Evolutionary conservation across 1,140 invertebrate genomes (phyloP).

Genomic region (Drosophila ficusphila): DNA sequence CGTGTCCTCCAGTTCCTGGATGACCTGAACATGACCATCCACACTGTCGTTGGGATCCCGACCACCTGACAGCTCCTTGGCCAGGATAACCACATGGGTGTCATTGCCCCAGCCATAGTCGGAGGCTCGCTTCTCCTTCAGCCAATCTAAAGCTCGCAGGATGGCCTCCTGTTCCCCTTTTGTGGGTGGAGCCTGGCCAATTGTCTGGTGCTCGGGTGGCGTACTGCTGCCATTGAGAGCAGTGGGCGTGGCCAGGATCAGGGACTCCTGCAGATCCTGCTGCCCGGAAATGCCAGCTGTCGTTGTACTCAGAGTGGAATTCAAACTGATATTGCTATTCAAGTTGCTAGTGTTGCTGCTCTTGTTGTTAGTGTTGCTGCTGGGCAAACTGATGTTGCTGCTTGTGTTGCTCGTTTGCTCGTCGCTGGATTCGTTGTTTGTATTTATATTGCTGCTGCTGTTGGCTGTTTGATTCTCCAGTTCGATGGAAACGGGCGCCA

Average conservation of each 20-base stretch:
- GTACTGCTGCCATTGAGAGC: constrained; percentile 10
- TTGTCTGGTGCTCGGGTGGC: constrained; percentile 56
- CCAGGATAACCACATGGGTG: constrained; percentile 89
- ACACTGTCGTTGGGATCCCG: constrained; percentile 84
- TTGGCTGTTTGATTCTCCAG: constrained; percentile 3
- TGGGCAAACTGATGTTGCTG: constrained; percentile 14
- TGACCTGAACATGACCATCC: constrained; percentile 76
- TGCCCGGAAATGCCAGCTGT: background rate
- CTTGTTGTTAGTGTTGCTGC: constrained; percentile 8
- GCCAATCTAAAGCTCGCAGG: constrained; percentile 88
- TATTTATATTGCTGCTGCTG: constrained; percentile 3
- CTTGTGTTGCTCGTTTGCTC: constrained; percentile 34
- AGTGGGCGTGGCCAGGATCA: constrained; percentile 14
- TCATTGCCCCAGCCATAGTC: constrained; percentile 92
- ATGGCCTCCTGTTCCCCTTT: constrained; percentile 86
- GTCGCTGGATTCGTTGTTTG: constrained; percentile 45
- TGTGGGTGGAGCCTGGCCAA: constrained; percentile 83
- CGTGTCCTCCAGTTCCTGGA: constrained; percentile 88
- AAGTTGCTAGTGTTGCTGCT: constrained; percentile 2
- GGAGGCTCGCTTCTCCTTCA: constrained; percentile 88
- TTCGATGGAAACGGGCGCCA: background rate
- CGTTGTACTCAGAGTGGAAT: background rate
- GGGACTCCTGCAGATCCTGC: constrained; percentile 10
- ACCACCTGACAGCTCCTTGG: constrained; percentile 85
- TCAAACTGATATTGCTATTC: constrained; percentile 5